Evolutionary conservation across 2,797 vertebrate genomes (phyloP).

Genomic region (Platyrinchus mystaceus): DNA sequence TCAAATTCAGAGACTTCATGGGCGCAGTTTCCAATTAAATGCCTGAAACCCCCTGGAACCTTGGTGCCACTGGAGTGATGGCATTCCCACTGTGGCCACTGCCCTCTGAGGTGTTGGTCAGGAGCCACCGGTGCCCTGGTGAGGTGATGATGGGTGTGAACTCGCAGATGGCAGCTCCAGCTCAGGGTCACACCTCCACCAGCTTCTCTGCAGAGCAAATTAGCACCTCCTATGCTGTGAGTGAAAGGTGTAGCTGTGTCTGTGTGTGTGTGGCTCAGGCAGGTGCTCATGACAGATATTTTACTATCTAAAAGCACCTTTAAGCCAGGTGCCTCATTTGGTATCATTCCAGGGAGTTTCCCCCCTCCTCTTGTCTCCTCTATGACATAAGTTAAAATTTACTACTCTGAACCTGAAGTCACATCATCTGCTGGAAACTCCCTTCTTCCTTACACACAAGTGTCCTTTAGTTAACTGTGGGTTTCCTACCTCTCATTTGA

Average conservation of each 20-base stretch:
- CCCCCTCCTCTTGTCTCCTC: neutral
- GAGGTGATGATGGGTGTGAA: neutral
- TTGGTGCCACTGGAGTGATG: neutral
- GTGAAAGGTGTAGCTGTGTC: neutral
- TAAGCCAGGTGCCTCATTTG: neutral
- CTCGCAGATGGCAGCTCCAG: neutral
- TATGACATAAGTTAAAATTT: neutral
- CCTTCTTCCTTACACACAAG: neutral
- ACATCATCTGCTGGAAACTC: neutral
- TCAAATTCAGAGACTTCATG: neutral
- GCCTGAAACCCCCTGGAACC: neutral
- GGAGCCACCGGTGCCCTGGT: neutral
- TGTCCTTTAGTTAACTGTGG: neutral
- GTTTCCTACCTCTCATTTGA: neutral
- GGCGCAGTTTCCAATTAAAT: neutral
- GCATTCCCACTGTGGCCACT: neutral
- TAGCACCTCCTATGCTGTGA: accelerated
- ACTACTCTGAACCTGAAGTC: neutral
- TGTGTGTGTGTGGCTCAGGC: neutral
- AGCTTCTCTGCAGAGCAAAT: neutral
- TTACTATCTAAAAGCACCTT: neutral
- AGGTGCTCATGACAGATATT: neutral
- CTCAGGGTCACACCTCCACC: neutral
- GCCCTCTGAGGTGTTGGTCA: neutral
- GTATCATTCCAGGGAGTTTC: neutral